Base-by-base conservation (phyloP, 2,797 vertebrate genomes). In the Ptychobarbus kaznakovi region DNA sequence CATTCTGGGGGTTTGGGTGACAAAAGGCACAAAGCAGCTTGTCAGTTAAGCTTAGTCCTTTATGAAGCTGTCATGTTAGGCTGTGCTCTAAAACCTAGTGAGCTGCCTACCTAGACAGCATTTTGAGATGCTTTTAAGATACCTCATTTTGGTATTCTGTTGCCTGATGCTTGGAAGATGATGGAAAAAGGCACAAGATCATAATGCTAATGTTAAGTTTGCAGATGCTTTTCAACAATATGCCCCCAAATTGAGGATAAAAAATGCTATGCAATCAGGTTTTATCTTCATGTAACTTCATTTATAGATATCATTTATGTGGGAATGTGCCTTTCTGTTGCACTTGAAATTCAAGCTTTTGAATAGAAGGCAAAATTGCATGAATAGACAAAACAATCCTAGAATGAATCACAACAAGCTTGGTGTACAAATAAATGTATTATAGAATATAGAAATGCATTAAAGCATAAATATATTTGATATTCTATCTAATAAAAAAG, bases 1-100 rank as follows among this genome's bases (percentile, higher is more conserved):
- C 85, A 86, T 78, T 80, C 61, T 38, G 61, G 74, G 82, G 9
- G 35, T 68, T 82, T 74, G 82, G 73, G 81, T 69, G 70, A 84
- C 51, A 77, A 83, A 81, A 87, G 70, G 66, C 16, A 65, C 53
- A 83, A 68, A 80, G 53, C 38, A 22, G 44, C 32, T 28, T 80
- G 69, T 77, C 82, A 20, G 38, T 77, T 18, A 58, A 61, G 38
- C 38, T 78, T 40, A 18, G 74, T 49, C n/a, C 40, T 46, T 82
- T 69, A 58, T 32, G 38, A 81, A 81, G 80, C 74, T 69, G 46
- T 78, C 75, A 69, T 22, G 8, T 49, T 22, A 28, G 44, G 12
- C 82, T 13, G 15, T 53, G 15, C n/a, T 38, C 61, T 10, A 28
- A 84, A 83, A 28, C 32, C 42, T 46, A n/a, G 58, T 3, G 22